Percentiles rank a stretch among this genome's conserved stretches.
Evolutionary conservation across 2,113 vertebrate genomes (phyloP).

Genomic region (Salvelinus sp.): DNA sequence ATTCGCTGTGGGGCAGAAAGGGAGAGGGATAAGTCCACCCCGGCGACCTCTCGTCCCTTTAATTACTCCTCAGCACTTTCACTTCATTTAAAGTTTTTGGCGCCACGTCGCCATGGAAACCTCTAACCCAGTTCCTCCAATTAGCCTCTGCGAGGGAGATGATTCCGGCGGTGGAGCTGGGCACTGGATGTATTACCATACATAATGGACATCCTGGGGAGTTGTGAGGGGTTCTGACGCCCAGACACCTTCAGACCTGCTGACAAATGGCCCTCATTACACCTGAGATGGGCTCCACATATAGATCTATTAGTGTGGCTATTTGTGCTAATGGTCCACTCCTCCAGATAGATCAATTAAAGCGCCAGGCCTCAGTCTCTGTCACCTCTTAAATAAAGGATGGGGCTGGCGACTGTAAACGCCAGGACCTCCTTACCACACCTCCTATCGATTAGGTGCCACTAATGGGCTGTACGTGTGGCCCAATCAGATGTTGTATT

Average conservation of each 20-base stretch:
- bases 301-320: slow-evolving; percentile 69
- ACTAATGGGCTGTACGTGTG: slow-evolving; percentile 20
- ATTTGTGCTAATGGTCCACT: slow-evolving; percentile 72
- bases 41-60: slow-evolving; percentile 12
- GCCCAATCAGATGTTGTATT: slow-evolving; percentile 5
- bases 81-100: slow-evolving; percentile 28
- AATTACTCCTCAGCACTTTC: slow-evolving; percentile 55
- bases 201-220: slow-evolving; percentile 40
- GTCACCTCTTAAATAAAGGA: slow-evolving; percentile 67
- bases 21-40: neutral
- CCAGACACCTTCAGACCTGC: slow-evolving; percentile 59
- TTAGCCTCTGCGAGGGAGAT: neutral
- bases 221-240: slow-evolving; percentile 32
- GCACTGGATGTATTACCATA: slow-evolving; percentile 34
- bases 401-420: slow-evolving; percentile 43
- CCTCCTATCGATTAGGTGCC: slow-evolving; percentile 35
- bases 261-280: slow-evolving; percentile 76
- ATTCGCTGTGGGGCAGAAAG: too few species aligned
- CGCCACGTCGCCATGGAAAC: neutral
- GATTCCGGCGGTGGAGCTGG: slow-evolving; percentile 11
- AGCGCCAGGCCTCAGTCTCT: slow-evolving; percentile 46
- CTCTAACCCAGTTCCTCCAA: slow-evolving; percentile 1
- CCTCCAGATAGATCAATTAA: slow-evolving; percentile 69
- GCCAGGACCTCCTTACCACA: slow-evolving; percentile 38
- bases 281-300: slow-evolving; percentile 62